Evolutionary conservation across 2,113 vertebrate genomes (phyloP), one percentile per base, ranked within the genome.

Genomic region (Pampusana beccarii): DNA sequence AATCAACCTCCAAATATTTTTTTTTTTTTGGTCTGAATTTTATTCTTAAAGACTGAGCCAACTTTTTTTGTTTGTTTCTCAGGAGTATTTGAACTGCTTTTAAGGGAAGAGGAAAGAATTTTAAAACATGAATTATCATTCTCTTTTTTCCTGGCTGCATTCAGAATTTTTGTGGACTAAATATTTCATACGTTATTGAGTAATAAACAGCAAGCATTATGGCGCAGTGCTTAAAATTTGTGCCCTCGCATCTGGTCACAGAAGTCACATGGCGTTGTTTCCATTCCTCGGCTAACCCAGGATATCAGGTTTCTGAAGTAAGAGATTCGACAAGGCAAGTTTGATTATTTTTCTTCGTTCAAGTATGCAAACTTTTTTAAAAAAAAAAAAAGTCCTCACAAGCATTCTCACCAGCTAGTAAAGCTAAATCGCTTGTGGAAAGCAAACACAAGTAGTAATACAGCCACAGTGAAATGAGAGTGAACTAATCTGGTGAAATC

Each of bases 301-400:
- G 23, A 40, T 36, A 81, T 92, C 72, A 79, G 18, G 48, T 94
- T 92, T 94, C 90, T 71, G 53, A 92, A 40, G 62, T 77, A 87
- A 82, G 74, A 89, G 78, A 89, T 95, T 93, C 4, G 18, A 92
- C 70, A 69, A 54, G 75, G 46, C 91, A 85, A 87, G 92, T 82
- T 40, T 69, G 74, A 85, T 91, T 91, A 81, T 91, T 95, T 95
- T 89, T 33, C 65, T 88, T 80, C 6, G 0, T 83, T 84, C 69
- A 79, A 94, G 87, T 91, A 89, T 46, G 89, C 66, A 91, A 95
- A 91, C 60, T 66, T 77, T 25, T 9, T 11, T 9, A 38, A 38
- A 38, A 38, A 38, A 44, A 16, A 40, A 70, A 44, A 19, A 26
- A 40, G 13, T 54, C 66, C 46, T 92, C 71, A 64, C 61, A 87